Percentiles rank a stretch among this genome's conserved stretches.
Conservation (phyloP, 2,797 vertebrate species). For the Anabacerthia variegaticeps region DNA sequence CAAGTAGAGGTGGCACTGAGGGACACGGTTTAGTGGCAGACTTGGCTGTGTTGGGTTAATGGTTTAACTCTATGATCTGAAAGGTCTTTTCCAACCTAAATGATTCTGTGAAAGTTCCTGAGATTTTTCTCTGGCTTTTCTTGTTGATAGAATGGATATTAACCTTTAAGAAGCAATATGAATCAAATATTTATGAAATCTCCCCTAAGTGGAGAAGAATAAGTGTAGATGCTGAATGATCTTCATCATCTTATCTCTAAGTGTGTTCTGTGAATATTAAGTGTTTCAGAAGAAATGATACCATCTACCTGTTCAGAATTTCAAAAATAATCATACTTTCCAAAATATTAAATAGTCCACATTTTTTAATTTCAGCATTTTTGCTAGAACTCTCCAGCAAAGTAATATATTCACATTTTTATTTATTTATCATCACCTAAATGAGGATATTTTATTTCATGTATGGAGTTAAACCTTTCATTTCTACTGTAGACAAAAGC, state of each 20-base stretch:
- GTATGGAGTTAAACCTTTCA: neutral
- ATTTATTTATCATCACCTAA: neutral
- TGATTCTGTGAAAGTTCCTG: neutral
- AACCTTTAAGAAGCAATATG: neutral
- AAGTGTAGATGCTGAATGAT: neutral
- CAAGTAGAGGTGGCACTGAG: accelerated
- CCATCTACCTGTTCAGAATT: neutral
- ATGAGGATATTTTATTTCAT: neutral
- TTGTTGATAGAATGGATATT: neutral
- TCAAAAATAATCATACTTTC: neutral
- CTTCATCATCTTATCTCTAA: neutral
- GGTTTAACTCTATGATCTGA: neutral
- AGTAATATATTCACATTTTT: neutral
- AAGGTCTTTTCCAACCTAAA: neutral
- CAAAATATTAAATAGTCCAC: neutral
- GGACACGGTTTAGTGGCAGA: neutral
- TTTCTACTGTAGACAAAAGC: neutral
- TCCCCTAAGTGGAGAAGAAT: neutral
- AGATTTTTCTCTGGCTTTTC: neutral
- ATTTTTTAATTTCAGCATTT: neutral
- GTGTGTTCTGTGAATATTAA: neutral
- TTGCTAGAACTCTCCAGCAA: neutral
- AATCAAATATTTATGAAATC: neutral
- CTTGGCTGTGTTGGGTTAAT: neutral
- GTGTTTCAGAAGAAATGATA: neutral